Evolutionary conservation across 1,140 invertebrate genomes (phyloP).

Genomic region (Drosophila novamexicana): DNA sequence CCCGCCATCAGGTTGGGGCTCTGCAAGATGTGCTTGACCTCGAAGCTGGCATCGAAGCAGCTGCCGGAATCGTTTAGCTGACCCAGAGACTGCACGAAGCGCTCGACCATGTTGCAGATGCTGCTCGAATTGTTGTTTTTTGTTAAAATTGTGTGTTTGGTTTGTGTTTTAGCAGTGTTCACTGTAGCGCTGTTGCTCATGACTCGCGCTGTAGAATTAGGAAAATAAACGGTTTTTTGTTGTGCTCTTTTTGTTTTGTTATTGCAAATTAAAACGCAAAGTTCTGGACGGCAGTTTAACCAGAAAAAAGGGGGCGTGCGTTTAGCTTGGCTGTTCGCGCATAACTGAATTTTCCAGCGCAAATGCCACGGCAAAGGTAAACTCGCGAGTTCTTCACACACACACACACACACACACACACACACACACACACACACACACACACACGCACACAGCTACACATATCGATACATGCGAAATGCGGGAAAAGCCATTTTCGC

Average conservation of each 20-base stretch:
- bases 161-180: slow-evolving; percentile 18
- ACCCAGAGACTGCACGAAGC: slow-evolving; percentile 74
- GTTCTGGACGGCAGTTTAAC: slow-evolving; percentile 21
- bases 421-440: slow-evolving; percentile 13
- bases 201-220: slow-evolving; percentile 43
- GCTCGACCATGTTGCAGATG: slow-evolving; percentile 72
- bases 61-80: slow-evolving; percentile 78
- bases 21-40: slow-evolving; percentile 72
- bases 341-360: slow-evolving; percentile 66
- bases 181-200: slow-evolving; percentile 48
- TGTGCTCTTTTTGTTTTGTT: slow-evolving; percentile 13
- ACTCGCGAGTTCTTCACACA: slow-evolving; percentile 37
- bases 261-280: slow-evolving; percentile 63
- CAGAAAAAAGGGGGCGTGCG: slow-evolving; percentile 43
- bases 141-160: slow-evolving; percentile 15
- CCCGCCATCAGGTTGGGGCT: slow-evolving; percentile 25
- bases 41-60: slow-evolving; percentile 82
- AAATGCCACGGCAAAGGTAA: slow-evolving; percentile 61
- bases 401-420: not conserved
- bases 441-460: slow-evolving; percentile 4
- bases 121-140: slow-evolving; percentile 3
- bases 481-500: slow-evolving; percentile 37
- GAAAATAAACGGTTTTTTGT: slow-evolving; percentile 14
- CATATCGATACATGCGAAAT: slow-evolving; percentile 13
- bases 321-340: slow-evolving; percentile 53